These are phyloP conservation scores for Drosophila aldrichi DNA, from an alignment of 2,888 invertebrate genomes.

Conservation along the genomic window DNA sequence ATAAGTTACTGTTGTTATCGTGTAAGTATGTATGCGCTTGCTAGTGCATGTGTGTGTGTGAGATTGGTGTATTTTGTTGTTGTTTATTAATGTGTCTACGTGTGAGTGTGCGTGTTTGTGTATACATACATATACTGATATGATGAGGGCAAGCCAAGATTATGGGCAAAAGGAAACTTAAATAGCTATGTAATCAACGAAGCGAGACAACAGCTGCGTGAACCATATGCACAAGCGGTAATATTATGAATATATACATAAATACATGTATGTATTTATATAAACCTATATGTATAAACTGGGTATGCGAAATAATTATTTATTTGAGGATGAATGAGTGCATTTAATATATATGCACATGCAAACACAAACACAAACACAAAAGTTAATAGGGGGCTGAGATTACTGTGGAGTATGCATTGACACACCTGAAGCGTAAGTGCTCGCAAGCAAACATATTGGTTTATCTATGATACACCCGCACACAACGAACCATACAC, in stretches of 20 bases:
- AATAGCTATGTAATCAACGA: constrained; percentile 52
- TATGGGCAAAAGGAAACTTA: constrained; percentile 48
- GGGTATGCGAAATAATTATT: constrained; percentile 19
- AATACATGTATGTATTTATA: constrained; percentile 2
- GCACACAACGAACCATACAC: constrained; percentile 40
- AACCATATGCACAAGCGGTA: constrained; percentile 4
- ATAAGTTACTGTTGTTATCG: constrained; percentile 40
- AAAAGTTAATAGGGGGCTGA: constrained; percentile 4
- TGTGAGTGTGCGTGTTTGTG: neutral
- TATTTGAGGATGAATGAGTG: constrained; percentile 38
- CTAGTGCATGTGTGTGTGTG: neutral
- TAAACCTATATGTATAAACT: constrained; percentile 1
- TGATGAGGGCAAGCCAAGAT: constrained; percentile 37
- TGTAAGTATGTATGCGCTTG: neutral
- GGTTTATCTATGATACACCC: constrained; percentile 42
- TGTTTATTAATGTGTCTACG: neutral
- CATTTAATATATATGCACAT: constrained; percentile 17
- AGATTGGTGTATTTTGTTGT: neutral
- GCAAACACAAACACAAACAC: neutral
- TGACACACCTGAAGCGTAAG: constrained; percentile 47
- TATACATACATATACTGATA: constrained; percentile 1
- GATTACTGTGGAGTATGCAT: constrained; percentile 11
- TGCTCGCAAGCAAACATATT: constrained; percentile 30
- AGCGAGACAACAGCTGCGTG: constrained; percentile 65
- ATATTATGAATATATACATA: constrained; percentile 13